Evolutionary conservation across 1,140 invertebrate genomes (phyloP).

Genomic region (Drosophila oshimai): DNA sequence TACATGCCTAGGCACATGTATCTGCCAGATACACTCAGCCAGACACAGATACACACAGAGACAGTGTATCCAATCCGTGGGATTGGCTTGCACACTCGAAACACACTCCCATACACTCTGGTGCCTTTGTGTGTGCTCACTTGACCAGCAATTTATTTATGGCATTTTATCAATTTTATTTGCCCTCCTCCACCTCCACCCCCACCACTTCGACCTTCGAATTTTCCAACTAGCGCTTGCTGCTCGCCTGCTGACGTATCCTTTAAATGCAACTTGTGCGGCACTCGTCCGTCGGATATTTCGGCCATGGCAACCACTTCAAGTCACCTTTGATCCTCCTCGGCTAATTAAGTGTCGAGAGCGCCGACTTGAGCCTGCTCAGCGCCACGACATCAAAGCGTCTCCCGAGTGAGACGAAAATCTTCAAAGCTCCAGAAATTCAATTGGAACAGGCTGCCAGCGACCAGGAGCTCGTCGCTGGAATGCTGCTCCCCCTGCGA

Average conservation of each 20-base stretch:
- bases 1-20: constrained; percentile 71
- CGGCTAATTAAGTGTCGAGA: constrained; percentile 54
- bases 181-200: constrained; percentile 18
- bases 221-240: constrained; percentile 20
- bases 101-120: no score
- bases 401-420: constrained; percentile 71
- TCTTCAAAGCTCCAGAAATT: constrained; percentile 82
- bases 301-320: constrained; percentile 30
- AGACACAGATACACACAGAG: background rate
- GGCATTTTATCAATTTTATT: constrained; percentile 64
- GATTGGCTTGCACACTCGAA: constrained; percentile 36
- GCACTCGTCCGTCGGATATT: constrained; percentile 13
- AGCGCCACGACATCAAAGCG: constrained; percentile 73
- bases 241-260: constrained; percentile 77
- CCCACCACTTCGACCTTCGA: background rate
- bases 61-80: background rate
- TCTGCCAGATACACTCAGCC: constrained; percentile 32
- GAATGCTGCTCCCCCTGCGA: constrained; percentile 23
- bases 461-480: constrained; percentile 7
- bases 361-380: constrained; percentile 59
- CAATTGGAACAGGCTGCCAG: constrained; percentile 67
- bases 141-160: constrained; percentile 80
- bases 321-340: constrained; percentile 74
- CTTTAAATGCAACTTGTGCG: constrained; percentile 80
- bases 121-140: constrained; percentile 27